phyloP scores from a whole-genome alignment of 2,113 vertebrate species.

The Sterrhoptilus dennistouni region DNA sequence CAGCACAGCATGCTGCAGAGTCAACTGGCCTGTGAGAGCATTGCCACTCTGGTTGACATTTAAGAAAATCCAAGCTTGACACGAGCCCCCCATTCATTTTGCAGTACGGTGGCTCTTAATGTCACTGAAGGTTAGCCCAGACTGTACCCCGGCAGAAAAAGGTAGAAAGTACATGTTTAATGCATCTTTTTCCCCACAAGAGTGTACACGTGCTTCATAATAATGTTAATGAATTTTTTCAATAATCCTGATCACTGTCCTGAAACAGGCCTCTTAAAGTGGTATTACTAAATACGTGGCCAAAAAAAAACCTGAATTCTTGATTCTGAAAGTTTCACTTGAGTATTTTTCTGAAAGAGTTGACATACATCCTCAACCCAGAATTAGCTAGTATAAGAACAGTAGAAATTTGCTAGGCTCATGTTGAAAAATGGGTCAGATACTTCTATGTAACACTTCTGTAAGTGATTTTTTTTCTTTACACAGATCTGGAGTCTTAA shows the following conservation, averaged over 20 bases:
- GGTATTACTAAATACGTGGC: background rate
- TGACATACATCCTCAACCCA: background rate
- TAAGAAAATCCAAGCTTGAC: background rate
- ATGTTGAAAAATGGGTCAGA: background rate
- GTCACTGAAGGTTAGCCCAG: background rate
- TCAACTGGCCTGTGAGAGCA: background rate
- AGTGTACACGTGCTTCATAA: background rate
- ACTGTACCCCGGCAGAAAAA: background rate
- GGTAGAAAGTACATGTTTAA: background rate
- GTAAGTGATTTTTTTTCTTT: background rate
- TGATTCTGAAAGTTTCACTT: background rate
- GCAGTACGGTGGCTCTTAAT: fast-evolving
- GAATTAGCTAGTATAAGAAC: background rate
- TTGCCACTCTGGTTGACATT: background rate
- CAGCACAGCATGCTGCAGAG: background rate
- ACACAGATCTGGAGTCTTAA: background rate
- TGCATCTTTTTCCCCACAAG: background rate
- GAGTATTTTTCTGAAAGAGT: background rate
- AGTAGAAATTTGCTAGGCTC: background rate
- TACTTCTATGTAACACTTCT: background rate
- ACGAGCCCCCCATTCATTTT: background rate
- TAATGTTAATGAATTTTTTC: background rate
- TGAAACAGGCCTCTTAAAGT: background rate
- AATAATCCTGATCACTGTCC: background rate
- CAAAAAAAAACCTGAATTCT: background rate